A percentile compares a stretch with the other conserved stretches of the same genome.
phyloP scores from a whole-genome alignment of 1,140 invertebrate species.

The Saccostrea glomerata region DNA sequence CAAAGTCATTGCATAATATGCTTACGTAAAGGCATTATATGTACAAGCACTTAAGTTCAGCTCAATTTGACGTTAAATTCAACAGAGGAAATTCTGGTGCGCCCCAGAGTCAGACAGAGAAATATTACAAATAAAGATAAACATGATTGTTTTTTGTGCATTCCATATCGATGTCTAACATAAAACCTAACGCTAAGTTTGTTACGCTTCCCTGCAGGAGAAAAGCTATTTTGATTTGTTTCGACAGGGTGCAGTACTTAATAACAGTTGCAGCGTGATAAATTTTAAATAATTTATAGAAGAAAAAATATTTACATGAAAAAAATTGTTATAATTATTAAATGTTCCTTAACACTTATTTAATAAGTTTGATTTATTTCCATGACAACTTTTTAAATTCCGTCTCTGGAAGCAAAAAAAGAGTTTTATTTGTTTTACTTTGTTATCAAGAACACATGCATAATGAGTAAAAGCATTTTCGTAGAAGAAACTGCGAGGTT shows the following conservation, averaged over 20 bases:
- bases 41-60: background rate
- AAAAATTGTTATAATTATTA: background rate
- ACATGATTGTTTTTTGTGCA: slow-evolving; percentile 22
- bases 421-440: background rate
- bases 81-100: background rate
- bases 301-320: background rate
- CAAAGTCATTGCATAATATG: background rate
- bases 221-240: background rate
- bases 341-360: background rate
- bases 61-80: background rate
- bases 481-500: background rate
- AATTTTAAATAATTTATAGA: background rate
- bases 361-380: background rate
- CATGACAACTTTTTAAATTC: background rate
- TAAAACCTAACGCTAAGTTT: background rate
- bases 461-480: slow-evolving; percentile 8
- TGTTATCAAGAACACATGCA: slow-evolving; percentile 12
- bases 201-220: background rate
- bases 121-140: slow-evolving; percentile 23
- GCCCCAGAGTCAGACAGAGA: background rate
- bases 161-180: slow-evolving; percentile 34
- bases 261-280: background rate
- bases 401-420: background rate
- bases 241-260: background rate
- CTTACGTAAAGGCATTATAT: background rate